Conservation (phyloP, 1,140 invertebrate genomes). For the Pachyrhynchus sulphureomaculatus region DNA sequence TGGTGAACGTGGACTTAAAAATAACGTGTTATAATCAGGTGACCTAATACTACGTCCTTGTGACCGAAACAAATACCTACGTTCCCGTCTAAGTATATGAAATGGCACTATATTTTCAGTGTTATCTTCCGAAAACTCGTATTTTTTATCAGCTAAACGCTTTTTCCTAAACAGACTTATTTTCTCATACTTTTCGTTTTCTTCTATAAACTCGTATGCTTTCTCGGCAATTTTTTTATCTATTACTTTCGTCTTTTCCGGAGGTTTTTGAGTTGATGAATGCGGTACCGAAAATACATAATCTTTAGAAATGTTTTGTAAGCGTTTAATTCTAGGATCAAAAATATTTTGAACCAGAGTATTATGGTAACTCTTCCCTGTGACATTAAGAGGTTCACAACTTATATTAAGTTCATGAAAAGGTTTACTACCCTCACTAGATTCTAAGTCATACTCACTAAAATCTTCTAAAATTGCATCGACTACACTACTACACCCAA, state of each 20-base stretch:
- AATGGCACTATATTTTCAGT: constrained; percentile 82
- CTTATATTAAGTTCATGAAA: constrained; percentile 53
- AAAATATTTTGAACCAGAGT: constrained; percentile 50
- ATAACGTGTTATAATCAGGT: constrained; percentile 45
- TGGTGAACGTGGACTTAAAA: constrained; percentile 47
- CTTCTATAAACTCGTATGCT: constrained; percentile 83
- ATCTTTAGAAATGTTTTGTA: constrained; percentile 45
- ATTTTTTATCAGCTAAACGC: constrained; percentile 85
- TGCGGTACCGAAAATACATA: constrained; percentile 47
- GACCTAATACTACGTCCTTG: constrained; percentile 43
- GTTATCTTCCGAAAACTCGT: constrained; percentile 86
- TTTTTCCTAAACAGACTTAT: constrained; percentile 78
- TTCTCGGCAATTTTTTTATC: constrained; percentile 66
- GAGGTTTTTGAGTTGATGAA: constrained; percentile 39
- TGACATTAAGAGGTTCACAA: constrained; percentile 51
- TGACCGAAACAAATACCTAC: constrained; percentile 42
- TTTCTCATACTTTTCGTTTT: constrained; percentile 79
- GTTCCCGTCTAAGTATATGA: constrained; percentile 52
- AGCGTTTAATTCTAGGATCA: constrained; percentile 46
- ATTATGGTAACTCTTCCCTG: constrained; percentile 50
- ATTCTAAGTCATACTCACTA: constrained; percentile 50
- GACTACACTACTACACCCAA: constrained; percentile 45
- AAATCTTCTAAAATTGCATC: constrained; percentile 51
- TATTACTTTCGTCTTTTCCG: constrained; percentile 54
- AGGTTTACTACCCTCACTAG: constrained; percentile 49